phyloP scores from a whole-genome alignment of 2,113 vertebrate genomes.

The Bungarus multicinctus region DNA sequence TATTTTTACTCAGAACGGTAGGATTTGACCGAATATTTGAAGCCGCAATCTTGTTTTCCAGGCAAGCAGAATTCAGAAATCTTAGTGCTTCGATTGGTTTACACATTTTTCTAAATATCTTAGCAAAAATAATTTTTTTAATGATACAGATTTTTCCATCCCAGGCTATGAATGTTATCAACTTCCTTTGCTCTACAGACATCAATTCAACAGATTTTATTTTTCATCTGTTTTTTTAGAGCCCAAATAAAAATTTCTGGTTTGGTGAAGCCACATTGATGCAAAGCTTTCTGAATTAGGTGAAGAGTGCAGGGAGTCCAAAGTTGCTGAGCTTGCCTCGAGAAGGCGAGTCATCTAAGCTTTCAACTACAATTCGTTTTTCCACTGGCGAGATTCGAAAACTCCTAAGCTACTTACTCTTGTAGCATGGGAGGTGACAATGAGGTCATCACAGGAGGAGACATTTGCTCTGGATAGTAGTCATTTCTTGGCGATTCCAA shows the following conservation, averaged over 20 bases:
- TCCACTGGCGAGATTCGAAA: neutral
- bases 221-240: constrained; percentile 51
- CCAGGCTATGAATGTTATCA: constrained; percentile 17
- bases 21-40: neutral
- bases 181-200: constrained; percentile 41
- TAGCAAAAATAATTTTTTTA: neutral
- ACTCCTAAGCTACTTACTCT: constrained; percentile 80
- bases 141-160: neutral
- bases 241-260: constrained; percentile 68
- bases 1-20: constrained; percentile 6
- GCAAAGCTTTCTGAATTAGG: neutral
- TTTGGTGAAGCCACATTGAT: constrained; percentile 36
- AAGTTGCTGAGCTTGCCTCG: neutral
- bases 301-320: neutral
- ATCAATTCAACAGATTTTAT: constrained; percentile 38
- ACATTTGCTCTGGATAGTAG: constrained; percentile 82
- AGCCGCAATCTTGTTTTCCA: constrained; percentile 21
- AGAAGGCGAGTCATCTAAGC: neutral
- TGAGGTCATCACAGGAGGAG: constrained; percentile 82
- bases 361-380: neutral
- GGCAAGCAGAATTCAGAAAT: constrained; percentile 12
- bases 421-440: constrained; percentile 76
- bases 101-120: neutral
- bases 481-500: constrained; percentile 72
- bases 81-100: neutral